Percentiles rank a stretch among this genome's conserved stretches.
Evolutionary conservation across 1,140 invertebrate genomes (phyloP).

Genomic region (Papilio helenus): DNA sequence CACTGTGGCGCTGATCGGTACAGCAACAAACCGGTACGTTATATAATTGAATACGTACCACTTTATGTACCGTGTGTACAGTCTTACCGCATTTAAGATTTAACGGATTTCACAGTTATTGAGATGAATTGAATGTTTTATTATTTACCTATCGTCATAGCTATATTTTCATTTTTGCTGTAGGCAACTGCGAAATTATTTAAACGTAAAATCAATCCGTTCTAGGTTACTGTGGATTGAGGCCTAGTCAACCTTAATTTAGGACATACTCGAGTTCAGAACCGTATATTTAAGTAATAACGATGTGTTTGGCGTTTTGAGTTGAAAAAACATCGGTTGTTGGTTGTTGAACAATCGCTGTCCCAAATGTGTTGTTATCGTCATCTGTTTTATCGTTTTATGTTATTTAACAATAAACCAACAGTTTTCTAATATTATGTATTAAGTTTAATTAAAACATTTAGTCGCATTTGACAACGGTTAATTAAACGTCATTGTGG

Average conservation of each 20-base stretch:
- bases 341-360: too few relatives aligned
- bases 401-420: too few relatives aligned
- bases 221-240: too few relatives aligned
- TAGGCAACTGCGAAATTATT: too few relatives aligned
- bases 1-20: not conserved
- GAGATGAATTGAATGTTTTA: not conserved
- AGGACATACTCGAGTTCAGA: too few relatives aligned
- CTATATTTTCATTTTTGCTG: not conserved
- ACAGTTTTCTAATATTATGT: constrained; percentile 14
- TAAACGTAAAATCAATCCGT: too few relatives aligned
- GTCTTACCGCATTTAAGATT: constrained; percentile 32
- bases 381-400: not conserved
- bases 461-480: not conserved
- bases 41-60: constrained; percentile 18
- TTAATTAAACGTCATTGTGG: not conserved
- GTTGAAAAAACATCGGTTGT: too few relatives aligned
- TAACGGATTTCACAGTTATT: constrained; percentile 16
- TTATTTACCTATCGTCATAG: not conserved
- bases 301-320: not conserved
- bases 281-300: too few relatives aligned
- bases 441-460: constrained; percentile 1
- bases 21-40: constrained; percentile 16
- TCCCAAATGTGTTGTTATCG: not conserved
- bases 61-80: constrained; percentile 12
- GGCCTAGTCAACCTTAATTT: too few relatives aligned